Base-by-base conservation (phyloP, 2,113 vertebrate genomes). In the Orientallactaga bullata region DNA sequence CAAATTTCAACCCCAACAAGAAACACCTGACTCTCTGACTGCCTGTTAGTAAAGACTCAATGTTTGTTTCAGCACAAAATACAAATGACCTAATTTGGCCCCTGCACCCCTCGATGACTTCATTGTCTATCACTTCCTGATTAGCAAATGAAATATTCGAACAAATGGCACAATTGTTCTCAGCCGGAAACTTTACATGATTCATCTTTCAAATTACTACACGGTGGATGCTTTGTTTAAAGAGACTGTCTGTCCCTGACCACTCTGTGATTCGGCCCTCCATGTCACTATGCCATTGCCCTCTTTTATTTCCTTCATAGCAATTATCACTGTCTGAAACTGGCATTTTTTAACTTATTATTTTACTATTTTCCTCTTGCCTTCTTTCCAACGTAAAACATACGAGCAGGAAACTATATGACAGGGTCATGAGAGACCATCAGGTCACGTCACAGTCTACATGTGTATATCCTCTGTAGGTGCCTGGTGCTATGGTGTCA, bases 21-120 rank as follows among this genome's bases (percentile, higher is more conserved):
- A 61, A 88, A 28, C 18, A 77, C 39, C 55, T 66, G 20, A 82
- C 77, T 93, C 16, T 65, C 23, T 63, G 65, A 71, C n/a, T 42
- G 17, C 10, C 24, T 71, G 21, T 39, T 79, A 71, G n/a, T 66
- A 79, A 78, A 73, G 20, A 66, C 17, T 51, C 17, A 35, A 26
- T 37, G 23, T 42, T 84, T 78, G 66, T 47, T 65, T 89, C 74
- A 89, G 39, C 79, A 74, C 51, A 79, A 73, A 74, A 61, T 84
- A 32, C 21, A 58, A n/a, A 32, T 42, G 51, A 32, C 37, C 20
- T 81, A 42, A 86, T 66, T 39, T 18, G 77, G 20, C 39, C 23
- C 28, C 55, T 55, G 26, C 55, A 37, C 61, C 55, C 55, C 2
- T 42, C 69, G 69, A 18, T 3, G 26, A 39, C 7, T 37, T 83